phyloP scores from a whole-genome alignment of 2,888 invertebrate genomes.

The Erebia palarica region DNA sequence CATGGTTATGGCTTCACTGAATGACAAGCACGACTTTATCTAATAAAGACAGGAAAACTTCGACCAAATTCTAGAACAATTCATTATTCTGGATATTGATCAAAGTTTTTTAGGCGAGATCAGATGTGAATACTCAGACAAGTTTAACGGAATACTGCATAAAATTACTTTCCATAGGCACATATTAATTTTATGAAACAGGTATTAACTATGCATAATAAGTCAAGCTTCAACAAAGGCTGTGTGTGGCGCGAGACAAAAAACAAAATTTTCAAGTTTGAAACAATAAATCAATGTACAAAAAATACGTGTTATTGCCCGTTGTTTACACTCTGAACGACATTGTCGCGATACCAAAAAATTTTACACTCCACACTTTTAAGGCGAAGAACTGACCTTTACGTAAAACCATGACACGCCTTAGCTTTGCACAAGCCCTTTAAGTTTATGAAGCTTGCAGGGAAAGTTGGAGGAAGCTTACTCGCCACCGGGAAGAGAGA shows the following conservation, averaged over 20 bases:
- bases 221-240: conserved; percentile 51
- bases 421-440: no score
- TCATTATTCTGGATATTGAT: no score
- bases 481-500: no score
- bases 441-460: no score
- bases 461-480: no score
- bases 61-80: no score
- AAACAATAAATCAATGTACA: conserved; percentile 79
- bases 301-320: conserved; percentile 77
- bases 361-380: conserved; percentile 19
- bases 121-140: neutral
- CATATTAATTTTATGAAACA: conserved; percentile 21
- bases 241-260: conserved; percentile 75
- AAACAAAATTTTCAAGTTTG: conserved; percentile 71
- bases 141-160: neutral
- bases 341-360: conserved; percentile 70
- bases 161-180: conserved; percentile 4
- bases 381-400: conserved; percentile 23
- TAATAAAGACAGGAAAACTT: no score
- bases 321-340: conserved; percentile 68
- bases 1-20: no score
- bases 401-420: no score
- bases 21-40: no score
- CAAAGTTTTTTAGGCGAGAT: neutral
- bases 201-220: conserved; percentile 12